Conservation (phyloP, 2,113 vertebrate species). For the Apodemus speciosus region DNA sequence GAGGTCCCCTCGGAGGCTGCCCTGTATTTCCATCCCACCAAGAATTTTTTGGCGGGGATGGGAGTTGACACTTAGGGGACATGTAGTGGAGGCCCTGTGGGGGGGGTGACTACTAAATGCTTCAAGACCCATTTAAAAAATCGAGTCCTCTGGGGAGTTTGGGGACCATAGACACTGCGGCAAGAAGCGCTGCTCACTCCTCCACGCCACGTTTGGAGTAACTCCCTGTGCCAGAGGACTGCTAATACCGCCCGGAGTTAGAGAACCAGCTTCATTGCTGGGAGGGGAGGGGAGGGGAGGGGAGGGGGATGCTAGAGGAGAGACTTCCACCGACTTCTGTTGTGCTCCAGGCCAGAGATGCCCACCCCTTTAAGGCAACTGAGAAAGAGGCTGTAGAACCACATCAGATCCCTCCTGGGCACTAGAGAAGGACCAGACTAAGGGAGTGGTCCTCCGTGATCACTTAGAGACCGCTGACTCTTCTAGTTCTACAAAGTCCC, state of each 20-base stretch:
- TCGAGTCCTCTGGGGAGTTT: neutral
- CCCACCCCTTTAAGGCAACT: neutral
- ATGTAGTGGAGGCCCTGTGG: accelerated
- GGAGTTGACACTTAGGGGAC: neutral
- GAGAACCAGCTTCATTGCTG: no score
- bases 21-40: neutral
- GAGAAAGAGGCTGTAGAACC: neutral
- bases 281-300: neutral
- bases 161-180: accelerated
- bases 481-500: neutral
- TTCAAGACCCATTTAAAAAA: neutral
- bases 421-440: no score
- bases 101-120: neutral
- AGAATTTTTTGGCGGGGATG: neutral
- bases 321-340: neutral
- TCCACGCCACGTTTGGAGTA: accelerated
- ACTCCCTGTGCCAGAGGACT: accelerated
- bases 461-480: neutral
- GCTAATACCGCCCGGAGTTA: accelerated
- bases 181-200: no score
- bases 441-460: neutral
- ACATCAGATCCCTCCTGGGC: no score
- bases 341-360: accelerated
- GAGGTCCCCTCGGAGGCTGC: neutral
- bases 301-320: no score